Evolutionary conservation across 2,797 vertebrate species (phyloP).

Genomic region (Tangara arthus): DNA sequence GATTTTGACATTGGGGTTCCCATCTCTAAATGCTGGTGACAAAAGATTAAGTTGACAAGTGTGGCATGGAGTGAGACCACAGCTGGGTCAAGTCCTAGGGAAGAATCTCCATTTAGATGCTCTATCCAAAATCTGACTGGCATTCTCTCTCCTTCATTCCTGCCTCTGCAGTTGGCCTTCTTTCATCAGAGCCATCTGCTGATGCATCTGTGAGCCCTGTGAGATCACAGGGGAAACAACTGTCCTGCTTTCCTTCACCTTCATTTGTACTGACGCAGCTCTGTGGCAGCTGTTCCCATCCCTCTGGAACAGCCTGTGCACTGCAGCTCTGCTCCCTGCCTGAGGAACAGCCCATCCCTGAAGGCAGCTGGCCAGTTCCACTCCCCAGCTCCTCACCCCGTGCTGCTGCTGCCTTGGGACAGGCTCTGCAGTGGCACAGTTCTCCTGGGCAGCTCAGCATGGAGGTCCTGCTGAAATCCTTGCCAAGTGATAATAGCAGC

Average conservation of each 20-base stretch:
- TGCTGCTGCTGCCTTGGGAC: background rate
- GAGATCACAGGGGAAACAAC: constrained; percentile 52
- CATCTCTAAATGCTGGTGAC: background rate
- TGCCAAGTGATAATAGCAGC: background rate
- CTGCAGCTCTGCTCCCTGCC: background rate
- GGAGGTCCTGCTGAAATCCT: background rate
- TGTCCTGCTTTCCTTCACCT: constrained; percentile 63
- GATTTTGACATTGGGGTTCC: background rate
- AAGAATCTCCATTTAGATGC: background rate
- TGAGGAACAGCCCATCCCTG: background rate
- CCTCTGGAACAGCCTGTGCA: background rate
- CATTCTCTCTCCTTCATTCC: background rate
- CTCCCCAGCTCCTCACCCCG: background rate
- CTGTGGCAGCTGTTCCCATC: constrained; percentile 43
- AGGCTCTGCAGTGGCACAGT: background rate
- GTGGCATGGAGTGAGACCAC: background rate
- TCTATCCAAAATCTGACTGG: background rate
- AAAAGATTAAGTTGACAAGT: background rate
- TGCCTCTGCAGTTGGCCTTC: constrained; percentile 43
- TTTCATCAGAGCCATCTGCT: constrained; percentile 55
- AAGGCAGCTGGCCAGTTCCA: background rate
- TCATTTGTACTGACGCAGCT: constrained; percentile 36
- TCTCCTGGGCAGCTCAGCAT: background rate
- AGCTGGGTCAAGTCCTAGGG: background rate
- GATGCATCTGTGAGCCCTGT: constrained; percentile 24